A percentile compares a stretch with the other conserved stretches of the same genome.
phyloP scores from a whole-genome alignment of 2,888 invertebrate genomes.

The Patella ulyssiponensis region DNA sequence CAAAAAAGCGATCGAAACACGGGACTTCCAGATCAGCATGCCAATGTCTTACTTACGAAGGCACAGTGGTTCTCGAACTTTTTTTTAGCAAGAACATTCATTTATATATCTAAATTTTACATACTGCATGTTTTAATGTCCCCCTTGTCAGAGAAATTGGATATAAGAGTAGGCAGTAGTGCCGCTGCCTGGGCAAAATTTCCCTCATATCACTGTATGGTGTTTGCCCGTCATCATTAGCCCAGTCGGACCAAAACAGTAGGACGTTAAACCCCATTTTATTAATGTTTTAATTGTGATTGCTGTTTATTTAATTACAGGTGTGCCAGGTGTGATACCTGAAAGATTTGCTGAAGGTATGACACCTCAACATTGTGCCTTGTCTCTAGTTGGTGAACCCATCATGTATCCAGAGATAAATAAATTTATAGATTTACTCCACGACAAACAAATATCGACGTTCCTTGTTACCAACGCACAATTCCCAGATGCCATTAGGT shows the following conservation, averaged over 20 bases:
- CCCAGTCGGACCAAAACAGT: no score
- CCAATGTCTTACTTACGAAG: no score
- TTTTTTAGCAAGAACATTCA: no score
- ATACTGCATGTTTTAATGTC: no score
- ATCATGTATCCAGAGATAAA: slow-evolving; percentile 79
- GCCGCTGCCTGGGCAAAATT: no score
- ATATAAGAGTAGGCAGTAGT: not conserved
- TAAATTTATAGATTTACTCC: slow-evolving; percentile 74
- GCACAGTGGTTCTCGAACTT: no score
- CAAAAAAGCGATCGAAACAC: no score
- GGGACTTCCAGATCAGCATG: no score
- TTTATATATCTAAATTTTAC: no score
- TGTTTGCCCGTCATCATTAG: not conserved
- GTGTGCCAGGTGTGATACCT: slow-evolving; percentile 76
- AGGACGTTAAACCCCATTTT: not conserved
- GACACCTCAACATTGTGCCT: slow-evolving; percentile 75
- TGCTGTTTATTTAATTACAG: slow-evolving; percentile 52
- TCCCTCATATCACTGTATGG: no score
- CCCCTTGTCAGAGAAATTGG: not conserved
- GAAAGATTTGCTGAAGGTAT: slow-evolving; percentile 75
- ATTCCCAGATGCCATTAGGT: slow-evolving; percentile 77
- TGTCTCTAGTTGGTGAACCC: slow-evolving; percentile 77
- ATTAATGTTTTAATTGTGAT: not conserved
- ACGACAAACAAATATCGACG: slow-evolving; percentile 74
- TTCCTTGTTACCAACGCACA: slow-evolving; percentile 78